Evolutionary conservation across 2,113 vertebrate genomes (phyloP).

Genomic region (Acrocephalus kingi): DNA sequence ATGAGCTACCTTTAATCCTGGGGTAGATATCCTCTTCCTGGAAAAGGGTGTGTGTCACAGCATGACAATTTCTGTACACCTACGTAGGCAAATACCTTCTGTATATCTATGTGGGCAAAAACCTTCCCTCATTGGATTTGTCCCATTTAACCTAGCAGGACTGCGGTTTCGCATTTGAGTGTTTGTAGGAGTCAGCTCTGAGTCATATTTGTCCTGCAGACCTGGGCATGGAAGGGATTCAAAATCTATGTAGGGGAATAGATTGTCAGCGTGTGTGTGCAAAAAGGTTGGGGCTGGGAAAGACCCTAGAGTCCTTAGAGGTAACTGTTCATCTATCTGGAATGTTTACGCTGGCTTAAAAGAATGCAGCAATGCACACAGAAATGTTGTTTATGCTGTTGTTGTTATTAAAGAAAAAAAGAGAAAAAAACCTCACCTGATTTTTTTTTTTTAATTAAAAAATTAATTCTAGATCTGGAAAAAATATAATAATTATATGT

Average conservation of each 20-base stretch:
- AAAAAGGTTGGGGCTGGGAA: not conserved
- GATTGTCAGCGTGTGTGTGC: not conserved
- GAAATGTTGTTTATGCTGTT: not conserved
- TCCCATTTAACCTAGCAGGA: not conserved
- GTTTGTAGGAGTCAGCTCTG: not conserved
- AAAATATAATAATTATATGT: not conserved
- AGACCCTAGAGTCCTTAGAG: not conserved
- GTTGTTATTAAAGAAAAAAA: not conserved
- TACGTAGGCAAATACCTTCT: not conserved
- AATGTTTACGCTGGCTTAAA: not conserved
- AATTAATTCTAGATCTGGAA: not conserved
- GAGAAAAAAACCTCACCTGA: rapidly evolving
- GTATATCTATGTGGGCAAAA: not conserved
- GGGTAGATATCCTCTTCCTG: not conserved
- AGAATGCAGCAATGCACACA: not conserved
- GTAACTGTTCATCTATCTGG: not conserved
- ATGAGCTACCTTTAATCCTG: not conserved
- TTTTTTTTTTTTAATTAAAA: not conserved
- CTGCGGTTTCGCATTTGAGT: not conserved
- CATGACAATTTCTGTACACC: not conserved
- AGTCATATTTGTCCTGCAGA: slow-evolving; percentile 10
- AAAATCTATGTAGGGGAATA: not conserved
- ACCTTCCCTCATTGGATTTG: not conserved
- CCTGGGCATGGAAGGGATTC: not conserved
- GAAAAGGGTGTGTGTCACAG: not conserved